These are phyloP conservation scores for Cephalopterus ornatus DNA, from an alignment of 2,113 vertebrate genomes.

Conservation along the genomic window DNA sequence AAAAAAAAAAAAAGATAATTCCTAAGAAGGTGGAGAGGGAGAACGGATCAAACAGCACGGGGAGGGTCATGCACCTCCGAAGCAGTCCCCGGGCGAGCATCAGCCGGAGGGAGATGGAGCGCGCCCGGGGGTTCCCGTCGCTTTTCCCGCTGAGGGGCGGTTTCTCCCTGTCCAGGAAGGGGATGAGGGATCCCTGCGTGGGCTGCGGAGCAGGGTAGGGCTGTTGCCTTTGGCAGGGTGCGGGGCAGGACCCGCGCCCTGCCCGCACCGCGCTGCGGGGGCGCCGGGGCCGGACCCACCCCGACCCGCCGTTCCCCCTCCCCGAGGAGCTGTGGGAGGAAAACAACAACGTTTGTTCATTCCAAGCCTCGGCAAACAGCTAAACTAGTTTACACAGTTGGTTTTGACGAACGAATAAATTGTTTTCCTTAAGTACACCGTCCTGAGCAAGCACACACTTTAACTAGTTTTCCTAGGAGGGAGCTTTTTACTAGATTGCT, in stretches of 20 bases:
- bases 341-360: constrained; percentile 47
- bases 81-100: background rate
- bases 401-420: constrained; percentile 53
- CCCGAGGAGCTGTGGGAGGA: background rate
- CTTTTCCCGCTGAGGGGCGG: background rate
- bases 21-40: background rate
- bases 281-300: background rate
- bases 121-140: background rate
- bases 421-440: constrained; percentile 63
- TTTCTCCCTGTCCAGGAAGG: background rate
- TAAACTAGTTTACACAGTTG: constrained; percentile 69
- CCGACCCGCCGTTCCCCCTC: background rate
- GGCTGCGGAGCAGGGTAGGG: background rate
- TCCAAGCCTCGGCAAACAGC: constrained; percentile 69
- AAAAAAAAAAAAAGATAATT: background rate
- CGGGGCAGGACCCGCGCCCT: background rate
- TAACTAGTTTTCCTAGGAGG: constrained; percentile 64
- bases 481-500: constrained; percentile 74
- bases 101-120: background rate
- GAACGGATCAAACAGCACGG: constrained; percentile 17
- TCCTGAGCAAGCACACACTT: constrained; percentile 74
- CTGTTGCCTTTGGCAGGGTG: background rate
- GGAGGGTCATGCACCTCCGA: background rate
- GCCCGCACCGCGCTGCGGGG: background rate
- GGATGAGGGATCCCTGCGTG: background rate